phyloP scores from a whole-genome alignment of 2,797 vertebrate species.

The Neomorphus geoffroyi region DNA sequence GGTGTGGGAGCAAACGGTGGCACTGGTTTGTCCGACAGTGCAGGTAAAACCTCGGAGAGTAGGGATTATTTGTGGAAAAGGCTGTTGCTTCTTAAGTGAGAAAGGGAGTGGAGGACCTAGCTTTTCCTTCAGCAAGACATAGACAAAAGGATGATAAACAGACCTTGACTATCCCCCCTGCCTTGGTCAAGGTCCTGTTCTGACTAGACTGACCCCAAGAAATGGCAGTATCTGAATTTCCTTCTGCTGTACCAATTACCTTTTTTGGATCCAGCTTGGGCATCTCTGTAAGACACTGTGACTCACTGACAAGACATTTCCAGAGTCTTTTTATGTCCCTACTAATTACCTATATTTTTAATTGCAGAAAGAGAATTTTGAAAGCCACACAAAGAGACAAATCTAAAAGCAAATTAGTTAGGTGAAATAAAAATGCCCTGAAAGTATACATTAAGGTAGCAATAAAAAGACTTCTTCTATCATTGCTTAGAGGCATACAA shows the following conservation, averaged over 20 bases:
- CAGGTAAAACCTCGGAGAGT: not conserved
- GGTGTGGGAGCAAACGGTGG: not conserved
- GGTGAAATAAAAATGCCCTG: slow-evolving; percentile 14
- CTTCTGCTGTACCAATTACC: not conserved
- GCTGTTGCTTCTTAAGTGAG: not conserved
- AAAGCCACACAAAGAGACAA: slow-evolving; percentile 17
- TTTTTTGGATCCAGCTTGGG: not conserved
- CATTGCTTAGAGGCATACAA: slow-evolving; percentile 1
- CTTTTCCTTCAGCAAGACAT: not conserved
- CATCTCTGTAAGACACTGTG: not conserved
- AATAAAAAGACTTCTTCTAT: slow-evolving; percentile 27
- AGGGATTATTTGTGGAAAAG: not conserved
- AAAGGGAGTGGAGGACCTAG: not conserved
- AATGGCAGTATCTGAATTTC: not conserved
- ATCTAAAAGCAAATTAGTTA: slow-evolving; percentile 19
- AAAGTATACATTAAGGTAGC: slow-evolving; percentile 45
- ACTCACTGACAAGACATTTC: not conserved
- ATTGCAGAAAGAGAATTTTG: slow-evolving; percentile 23
- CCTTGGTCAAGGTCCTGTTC: not conserved
- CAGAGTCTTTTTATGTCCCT: not conserved
- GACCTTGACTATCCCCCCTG: not conserved
- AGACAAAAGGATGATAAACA: not conserved
- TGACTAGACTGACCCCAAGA: not conserved
- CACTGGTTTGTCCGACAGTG: not conserved
- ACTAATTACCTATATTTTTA: slow-evolving; percentile 45